Conservation (phyloP, 2,797 vertebrate genomes). For the Craterocephalus amniculus region DNA sequence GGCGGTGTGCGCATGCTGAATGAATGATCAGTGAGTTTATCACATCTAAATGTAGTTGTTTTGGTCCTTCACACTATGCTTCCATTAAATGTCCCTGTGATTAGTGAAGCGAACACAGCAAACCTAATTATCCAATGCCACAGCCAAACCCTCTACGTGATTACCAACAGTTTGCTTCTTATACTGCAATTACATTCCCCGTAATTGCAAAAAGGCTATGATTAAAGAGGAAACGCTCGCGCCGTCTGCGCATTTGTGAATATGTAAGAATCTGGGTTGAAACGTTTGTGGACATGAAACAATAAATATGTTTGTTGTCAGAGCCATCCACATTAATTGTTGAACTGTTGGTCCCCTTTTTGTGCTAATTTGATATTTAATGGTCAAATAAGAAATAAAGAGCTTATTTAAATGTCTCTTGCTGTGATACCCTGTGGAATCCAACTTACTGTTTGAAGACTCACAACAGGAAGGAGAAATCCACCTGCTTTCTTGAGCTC, state of each 20-base stretch:
- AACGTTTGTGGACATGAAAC: conserved; percentile 9
- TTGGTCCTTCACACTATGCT: conserved; percentile 77
- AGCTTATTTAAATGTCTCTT: conserved; percentile 7
- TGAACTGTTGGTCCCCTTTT: not conserved
- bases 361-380: conserved; percentile 15
- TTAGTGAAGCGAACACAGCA: conserved; percentile 82
- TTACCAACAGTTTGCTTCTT: conserved; percentile 82
- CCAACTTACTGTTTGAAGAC: conserved; percentile 23
- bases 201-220: conserved; percentile 67
- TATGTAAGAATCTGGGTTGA: conserved; percentile 19
- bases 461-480: conserved; percentile 23
- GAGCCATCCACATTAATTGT: conserved; percentile 1
- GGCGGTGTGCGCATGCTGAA: conserved; percentile 43
- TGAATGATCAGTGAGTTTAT: conserved; percentile 70
- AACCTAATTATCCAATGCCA: conserved; percentile 85
- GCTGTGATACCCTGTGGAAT: conserved; percentile 8
- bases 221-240: conserved; percentile 63
- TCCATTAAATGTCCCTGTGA: conserved; percentile 81
- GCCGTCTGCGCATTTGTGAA: conserved; percentile 23
- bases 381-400: conserved; percentile 9
- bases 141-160: conserved; percentile 80
- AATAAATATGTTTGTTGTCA: conserved; percentile 11
- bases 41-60: conserved; percentile 73
- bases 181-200: conserved; percentile 85
- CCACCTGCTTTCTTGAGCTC: conserved; percentile 10